Base-by-base conservation (phyloP, 2,888 invertebrate species). In the Mantis religiosa region DNA sequence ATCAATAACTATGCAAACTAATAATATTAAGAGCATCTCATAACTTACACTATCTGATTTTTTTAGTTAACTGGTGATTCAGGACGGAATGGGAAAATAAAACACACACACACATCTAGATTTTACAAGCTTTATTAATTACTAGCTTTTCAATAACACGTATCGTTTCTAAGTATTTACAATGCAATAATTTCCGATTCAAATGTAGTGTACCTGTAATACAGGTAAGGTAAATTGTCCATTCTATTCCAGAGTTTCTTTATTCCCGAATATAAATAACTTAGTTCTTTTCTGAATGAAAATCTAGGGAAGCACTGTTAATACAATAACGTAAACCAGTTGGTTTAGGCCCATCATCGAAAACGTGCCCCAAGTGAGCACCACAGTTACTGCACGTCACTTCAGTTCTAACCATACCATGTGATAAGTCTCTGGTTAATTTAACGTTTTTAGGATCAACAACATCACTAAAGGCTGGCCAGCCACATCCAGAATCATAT, bases 391-490 rank as follows among this genome's bases (percentile, higher is more conserved):
- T 96, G 94, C 99, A 99, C 92, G 97, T 96, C 93, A 99, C 99
- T 95, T 99, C 99, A 91, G 98, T 98, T 94, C 99, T 96, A 92
- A 97, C 96, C 96, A 98, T 96, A 95, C 98, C 90, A 88, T 89
- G 90, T 27, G 98, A 97, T 90, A 97, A 96, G 93, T 99, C 99
- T 93, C 97, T 96, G 91, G 96, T 97, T 91, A 98, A 94, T 92
- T 97, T 97, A 88, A 99, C 96, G 93, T 96, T 97, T 91, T 97
- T 97, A 93, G 97, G 96, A 92, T 97, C 96, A 89, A 98, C 94
- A 89, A 98, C 98, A 94, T 98, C 97, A 93, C 97, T 98, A 94
- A 99, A 99, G 89, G 99, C 98, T 28, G 99, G 99, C 99, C 99
- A 99, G 88, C 99, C 99, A 93, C 99, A 99, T 90, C 98, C 98